Percentiles rank a stretch among this genome's conserved stretches.
These are phyloP conservation scores for Cartodere bifasciata DNA, from an alignment of 2,888 invertebrate species.

Conservation along the genomic window DNA sequence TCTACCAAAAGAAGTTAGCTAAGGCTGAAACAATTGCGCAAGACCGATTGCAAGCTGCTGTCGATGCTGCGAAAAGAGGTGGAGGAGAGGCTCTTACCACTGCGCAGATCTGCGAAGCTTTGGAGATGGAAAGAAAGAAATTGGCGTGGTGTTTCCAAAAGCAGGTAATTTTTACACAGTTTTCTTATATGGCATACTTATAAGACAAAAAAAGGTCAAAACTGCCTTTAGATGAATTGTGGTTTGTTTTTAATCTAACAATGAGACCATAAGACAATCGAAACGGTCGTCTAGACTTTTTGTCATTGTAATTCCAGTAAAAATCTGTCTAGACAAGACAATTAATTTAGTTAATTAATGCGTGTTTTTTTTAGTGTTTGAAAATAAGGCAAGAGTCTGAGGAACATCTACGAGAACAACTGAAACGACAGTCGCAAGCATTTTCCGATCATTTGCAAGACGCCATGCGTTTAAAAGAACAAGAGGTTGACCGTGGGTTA, in stretches of 20 bases:
- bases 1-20: conserved; percentile 63
- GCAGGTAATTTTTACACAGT: conserved; percentile 41
- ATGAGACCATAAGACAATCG: too few relatives aligned
- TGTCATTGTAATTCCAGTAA: too few relatives aligned
- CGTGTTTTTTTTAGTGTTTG: conserved; percentile 45
- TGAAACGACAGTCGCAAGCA: conserved; percentile 76
- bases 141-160: conserved; percentile 58
- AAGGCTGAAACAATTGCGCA: conserved; percentile 55
- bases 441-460: conserved; percentile 72
- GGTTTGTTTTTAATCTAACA: too few relatives aligned
- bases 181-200: not conserved
- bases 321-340: too few relatives aligned
- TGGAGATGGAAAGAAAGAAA: conserved; percentile 54
- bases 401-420: conserved; percentile 57
- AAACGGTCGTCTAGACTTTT: too few relatives aligned
- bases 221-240: too few relatives aligned
- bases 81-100: conserved; percentile 34
- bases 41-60: conserved; percentile 47
- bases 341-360: too few relatives aligned
- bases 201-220: too few relatives aligned
- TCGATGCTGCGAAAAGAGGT: conserved; percentile 46
- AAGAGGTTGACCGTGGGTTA: conserved; percentile 39
- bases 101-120: conserved; percentile 54
- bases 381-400: conserved; percentile 55
- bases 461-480: conserved; percentile 43